Evolutionary conservation across 1,140 invertebrate species (phyloP), one percentile per base, ranked within the genome.

Genomic region (Himalopsyche phryganea): DNA sequence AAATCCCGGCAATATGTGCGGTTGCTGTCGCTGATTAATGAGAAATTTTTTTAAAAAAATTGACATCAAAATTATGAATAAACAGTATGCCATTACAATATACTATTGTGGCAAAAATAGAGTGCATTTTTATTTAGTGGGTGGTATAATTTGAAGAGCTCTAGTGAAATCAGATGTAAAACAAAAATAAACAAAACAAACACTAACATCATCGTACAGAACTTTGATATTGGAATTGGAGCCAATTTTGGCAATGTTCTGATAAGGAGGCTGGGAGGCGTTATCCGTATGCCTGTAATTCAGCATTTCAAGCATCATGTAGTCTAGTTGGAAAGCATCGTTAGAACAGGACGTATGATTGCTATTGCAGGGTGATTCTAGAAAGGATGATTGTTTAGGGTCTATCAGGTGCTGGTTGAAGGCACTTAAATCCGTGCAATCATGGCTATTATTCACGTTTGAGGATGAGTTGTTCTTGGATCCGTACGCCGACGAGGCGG

Each of bases 171-270:
- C n/a, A n/a, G n/a, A n/a, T n/a, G n/a, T n/a, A 35, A 56, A 17
- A 17, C 32, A 56, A 48, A 46, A 17, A 53, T 35, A 38, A 47
- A 49, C 44, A 60, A 56, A 53, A 47, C 14, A 38, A 38, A 53
- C 55, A 53, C 58, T 54, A 54, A 54, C 53, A 61, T 58, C 73
- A 50, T 69, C 71, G 55, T 66, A 74, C 20, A 67, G 66, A 32
- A 70, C 66, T 15, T 65, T 63, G 11, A 70, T 66, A 50, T 40
- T 40, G 38, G 38, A 52, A 18, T 33, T 23, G 32, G 13, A 19
- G 14, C 53, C 46, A 13, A 51, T 51, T 41, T 36, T 36, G 36
- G 41, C 28, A n/a, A 23, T 42, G 28, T 20, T 23, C 41, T 45
- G 42, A 46, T 36, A 54, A 0, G 18, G 51, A 4, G 50, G 11